Base-by-base conservation (phyloP, 2,888 invertebrate genomes). In the Hydriomena furcata region DNA sequence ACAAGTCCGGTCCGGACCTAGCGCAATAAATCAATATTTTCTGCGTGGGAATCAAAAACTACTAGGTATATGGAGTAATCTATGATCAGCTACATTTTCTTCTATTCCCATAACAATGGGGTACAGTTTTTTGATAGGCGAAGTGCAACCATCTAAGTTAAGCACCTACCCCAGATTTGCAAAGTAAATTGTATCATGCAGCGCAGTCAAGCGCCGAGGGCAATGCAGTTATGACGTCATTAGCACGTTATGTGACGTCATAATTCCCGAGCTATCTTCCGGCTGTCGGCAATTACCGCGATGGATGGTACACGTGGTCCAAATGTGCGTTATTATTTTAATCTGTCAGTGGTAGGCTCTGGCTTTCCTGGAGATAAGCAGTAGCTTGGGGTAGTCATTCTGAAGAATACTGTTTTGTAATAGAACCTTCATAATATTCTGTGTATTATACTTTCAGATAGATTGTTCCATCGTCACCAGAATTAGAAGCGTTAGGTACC, bases 201-300 rank as follows among this genome's bases (percentile, higher is more conserved):
- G 66, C 67, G 69, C 71, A 79, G 77, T 79, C 72, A 75, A 71
- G 70, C 65, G 72, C 76, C 65, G 65, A 71, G 76, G 79, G 81
- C 84, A 82, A 84, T 85, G 86, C 84, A 84, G 86, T 86, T 86
- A 86, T 82, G 84, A 84, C 84, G 82, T 84, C 86, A 86, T 86
- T 86, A 86, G 79, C 82, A 83, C 84, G 82, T 84, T 84, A 83
- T 85, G 82, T 84, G 82, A 84, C 81, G 83, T 85, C 81, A 79
- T 85, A 85, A 85, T 78, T 85, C 82, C 71, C 69, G 49, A 76
- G 82, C 78, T 84, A 86, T 86, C 85, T 85, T 82, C 82, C 84
- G 81, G 72, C 81, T 82, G 84, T 84, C 84, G 79, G 77, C 84
- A 85, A 85, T 86, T 85, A 84, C 77, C 65, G 69, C 74, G 83